Base-by-base conservation (phyloP, 2,888 invertebrate species). In the Euclidia mi region DNA sequence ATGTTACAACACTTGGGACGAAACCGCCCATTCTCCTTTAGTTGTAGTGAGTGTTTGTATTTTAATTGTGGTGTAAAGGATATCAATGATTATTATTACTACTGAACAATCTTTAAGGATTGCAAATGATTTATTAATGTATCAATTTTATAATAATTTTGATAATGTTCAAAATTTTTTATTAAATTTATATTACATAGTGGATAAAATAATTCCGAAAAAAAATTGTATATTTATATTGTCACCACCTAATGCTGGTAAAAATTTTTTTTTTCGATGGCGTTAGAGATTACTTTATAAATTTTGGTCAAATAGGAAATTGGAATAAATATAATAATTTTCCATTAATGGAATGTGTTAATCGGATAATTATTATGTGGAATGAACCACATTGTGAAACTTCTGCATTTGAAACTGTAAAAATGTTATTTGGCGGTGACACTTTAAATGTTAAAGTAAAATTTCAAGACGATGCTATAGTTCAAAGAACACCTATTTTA, bases 221-320 rank as follows among this genome's bases (percentile, higher is more conserved):
- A 47, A 35, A 15, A 48, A 58, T 43, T 58, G 47, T 52, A 15
- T 58, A 12, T 58, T 52, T 35, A 10, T 58, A 0, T 46, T 58
- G 6, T 48, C 47, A 7, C 42, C 49, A 0, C 59, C 59, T 0
- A 59, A 59, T 43, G 53, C 53, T 0, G 49, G 59, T 28, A 55
- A 55, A 43, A 59, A 59, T 43, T 46, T 4, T 42, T n/a, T 59
- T 55, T 40, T 59, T 50, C 38, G 59, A 59, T 55, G 48, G 31
- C 7, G 50, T 52, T 1, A 9, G 32, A 1, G 37, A 50, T 56
- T 50, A 28, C 3, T 56, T 56, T 46, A 42, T 56, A 42, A 56
- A 56, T 10, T 56, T 56, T 25, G 52, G 58, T 4, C 52, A 48
- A 20, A 58, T 58, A 2, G 58, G 58, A 0, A 58, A 58, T 10